A percentile compares a stretch with the other conserved stretches of the same genome.
These are phyloP conservation scores for Hylyphantes graminicola DNA, from an alignment of 1,140 invertebrate genomes.

Conservation along the genomic window DNA sequence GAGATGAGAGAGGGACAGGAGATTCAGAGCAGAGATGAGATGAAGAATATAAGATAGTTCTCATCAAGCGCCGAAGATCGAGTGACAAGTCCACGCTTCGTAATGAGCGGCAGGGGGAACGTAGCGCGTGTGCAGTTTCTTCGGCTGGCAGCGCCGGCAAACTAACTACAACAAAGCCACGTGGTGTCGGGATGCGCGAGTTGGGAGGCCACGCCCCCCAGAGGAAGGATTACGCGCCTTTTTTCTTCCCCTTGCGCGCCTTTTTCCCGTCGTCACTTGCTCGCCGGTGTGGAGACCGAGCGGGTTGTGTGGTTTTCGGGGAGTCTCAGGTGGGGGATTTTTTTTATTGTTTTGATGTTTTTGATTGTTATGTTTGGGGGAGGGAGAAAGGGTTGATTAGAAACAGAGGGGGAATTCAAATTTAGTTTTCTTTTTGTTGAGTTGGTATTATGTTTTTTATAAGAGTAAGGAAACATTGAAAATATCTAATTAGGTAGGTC, in stretches of 20 bases:
- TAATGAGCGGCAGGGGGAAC: slow-evolving; percentile 35
- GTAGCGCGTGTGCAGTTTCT: slow-evolving; percentile 34
- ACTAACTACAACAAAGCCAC: slow-evolving; percentile 50
- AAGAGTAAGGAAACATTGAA: too few relatives aligned
- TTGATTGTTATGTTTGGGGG: background rate
- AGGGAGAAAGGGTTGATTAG: too few relatives aligned
- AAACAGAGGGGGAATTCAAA: too few relatives aligned
- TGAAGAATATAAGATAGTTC: slow-evolving; percentile 4
- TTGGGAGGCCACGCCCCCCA: slow-evolving; percentile 23
- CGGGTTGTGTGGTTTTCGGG: slow-evolving; percentile 13
- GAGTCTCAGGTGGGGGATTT: slow-evolving; percentile 13
- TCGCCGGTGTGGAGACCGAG: slow-evolving; percentile 1
- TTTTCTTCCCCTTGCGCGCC: background rate
- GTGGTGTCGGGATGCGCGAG: slow-evolving; percentile 29
- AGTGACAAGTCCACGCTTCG: slow-evolving; percentile 33
- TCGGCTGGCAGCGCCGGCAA: slow-evolving; percentile 14
- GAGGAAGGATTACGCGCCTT: background rate
- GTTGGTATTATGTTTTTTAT: too few relatives aligned
- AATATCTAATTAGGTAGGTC: too few relatives aligned
- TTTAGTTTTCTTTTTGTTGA: too few relatives aligned
- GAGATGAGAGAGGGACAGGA: slow-evolving; percentile 26
- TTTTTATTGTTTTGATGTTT: slow-evolving; percentile 8
- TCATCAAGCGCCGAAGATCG: slow-evolving; percentile 45
- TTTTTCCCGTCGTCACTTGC: slow-evolving; percentile 5
- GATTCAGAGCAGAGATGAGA: slow-evolving; percentile 4